Evolutionary conservation across 2,113 vertebrate genomes (phyloP), one percentile per base, ranked within the genome.

Genomic region (Pandion haliaetus): DNA sequence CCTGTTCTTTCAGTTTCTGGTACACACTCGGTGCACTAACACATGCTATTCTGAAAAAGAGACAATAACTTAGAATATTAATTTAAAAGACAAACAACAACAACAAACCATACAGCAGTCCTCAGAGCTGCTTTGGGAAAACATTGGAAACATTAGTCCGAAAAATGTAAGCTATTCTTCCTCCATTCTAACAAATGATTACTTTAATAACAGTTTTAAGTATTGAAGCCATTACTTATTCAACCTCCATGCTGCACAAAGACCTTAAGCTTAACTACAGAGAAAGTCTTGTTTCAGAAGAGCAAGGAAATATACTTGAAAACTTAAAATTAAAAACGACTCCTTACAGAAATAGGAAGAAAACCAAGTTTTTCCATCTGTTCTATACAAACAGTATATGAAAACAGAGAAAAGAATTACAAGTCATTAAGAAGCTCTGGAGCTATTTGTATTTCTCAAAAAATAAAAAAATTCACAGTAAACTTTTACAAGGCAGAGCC

Each of bases 21-120:
- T 99, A 99, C 36, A 99, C 98, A 8, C 99, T 99, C 7, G 99
- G 99, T 3, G 99, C 98, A 13, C 99, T 99, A 91, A 99, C 54
- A 50, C 99, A 99, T 0, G 99, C 99, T 70, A 99, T 98, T 96
- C 99, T 99, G 97, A 80, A 95, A 96, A 82, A 66, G 55, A 73
- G 63, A 12, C 3, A 81, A 11, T 13, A 91, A 88, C 40, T 71
- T 47, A 38, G 84, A 84, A 79, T 25, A 63, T 25, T 17, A 6
- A 79, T 62, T 77, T 70, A 87, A 91, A 90, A 82, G 55, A 29
- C 34, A 82, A 95, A 62, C n/a, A 54, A 28, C 21, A 81, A 74
- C n/a, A 17, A 81, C 58, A 57, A 52, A 5, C 17, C n/a, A 32
- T 63, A 42, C 8, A 76, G 40, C 31, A 82, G 32, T 34, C 52